A percentile compares a stretch with the other conserved stretches of the same genome.
Conservation (phyloP, 30 jellyfish, hydroid and myxozoan species). For the Morbakka virulenta region DNA sequence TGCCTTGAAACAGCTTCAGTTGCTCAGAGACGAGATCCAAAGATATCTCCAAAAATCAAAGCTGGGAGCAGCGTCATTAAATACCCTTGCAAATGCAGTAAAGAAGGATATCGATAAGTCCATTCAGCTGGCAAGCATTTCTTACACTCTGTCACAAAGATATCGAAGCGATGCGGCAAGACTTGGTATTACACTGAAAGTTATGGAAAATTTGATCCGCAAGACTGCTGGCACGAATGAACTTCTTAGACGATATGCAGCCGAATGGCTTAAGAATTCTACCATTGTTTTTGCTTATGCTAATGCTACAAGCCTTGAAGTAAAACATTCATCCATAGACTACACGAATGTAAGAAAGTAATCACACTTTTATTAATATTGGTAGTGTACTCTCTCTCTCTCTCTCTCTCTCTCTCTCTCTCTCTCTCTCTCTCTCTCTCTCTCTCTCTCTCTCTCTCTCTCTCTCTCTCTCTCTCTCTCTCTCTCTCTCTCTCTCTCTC, state of each 20-base stretch:
- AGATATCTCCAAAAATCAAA: slow-evolving; percentile 55
- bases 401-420: too few species aligned
- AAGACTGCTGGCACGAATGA: slow-evolving; percentile 53
- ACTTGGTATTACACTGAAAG: slow-evolving; percentile 44
- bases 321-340: slow-evolving; percentile 53
- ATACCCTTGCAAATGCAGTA: slow-evolving; percentile 49
- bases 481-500: too few species aligned
- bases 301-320: slow-evolving; percentile 17
- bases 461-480: too few species aligned
- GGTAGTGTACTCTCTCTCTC: too few species aligned
- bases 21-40: slow-evolving; percentile 51
- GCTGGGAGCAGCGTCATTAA: slow-evolving; percentile 28
- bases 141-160: slow-evolving; percentile 64
- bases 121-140: slow-evolving; percentile 60
- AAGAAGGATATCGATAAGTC: slow-evolving; percentile 60
- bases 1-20: slow-evolving; percentile 69
- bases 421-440: too few species aligned
- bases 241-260: slow-evolving; percentile 41
- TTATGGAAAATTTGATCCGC: slow-evolving; percentile 37
- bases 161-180: slow-evolving; percentile 31
- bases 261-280: slow-evolving; percentile 62
- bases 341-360: slow-evolving; percentile 55
- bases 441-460: too few species aligned
- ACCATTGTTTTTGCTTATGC: slow-evolving; percentile 68
- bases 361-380: too few species aligned